Evolutionary conservation across 2,113 vertebrate genomes (phyloP).

Genomic region (Herpetotheres cachinnans): DNA sequence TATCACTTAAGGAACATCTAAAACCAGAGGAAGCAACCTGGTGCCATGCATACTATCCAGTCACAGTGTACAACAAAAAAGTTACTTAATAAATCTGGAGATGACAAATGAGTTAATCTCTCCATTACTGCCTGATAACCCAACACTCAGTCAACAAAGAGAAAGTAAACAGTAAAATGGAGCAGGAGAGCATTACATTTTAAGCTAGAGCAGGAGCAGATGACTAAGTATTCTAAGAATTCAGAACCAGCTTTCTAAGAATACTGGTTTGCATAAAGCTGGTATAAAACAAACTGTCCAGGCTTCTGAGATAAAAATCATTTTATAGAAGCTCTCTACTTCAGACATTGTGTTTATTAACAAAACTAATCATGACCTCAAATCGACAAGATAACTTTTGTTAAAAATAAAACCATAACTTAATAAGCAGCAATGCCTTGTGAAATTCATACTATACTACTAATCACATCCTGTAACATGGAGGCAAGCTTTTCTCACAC

Average conservation of each 20-base stretch:
- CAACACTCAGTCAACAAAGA: background rate
- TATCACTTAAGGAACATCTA: background rate
- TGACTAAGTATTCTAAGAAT: background rate
- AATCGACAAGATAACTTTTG: background rate
- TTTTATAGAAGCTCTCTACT: background rate
- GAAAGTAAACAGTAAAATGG: background rate
- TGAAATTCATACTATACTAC: background rate
- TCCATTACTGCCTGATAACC: background rate
- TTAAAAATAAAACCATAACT: background rate
- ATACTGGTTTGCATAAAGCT: background rate
- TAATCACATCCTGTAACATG: background rate
- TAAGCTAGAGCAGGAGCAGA: background rate
- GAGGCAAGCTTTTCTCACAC: background rate
- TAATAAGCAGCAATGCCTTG: background rate
- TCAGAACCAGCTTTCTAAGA: slow-evolving; percentile 22
- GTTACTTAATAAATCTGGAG: background rate
- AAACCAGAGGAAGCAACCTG: background rate
- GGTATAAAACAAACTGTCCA: background rate
- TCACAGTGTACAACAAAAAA: background rate
- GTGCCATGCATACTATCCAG: accelerated
- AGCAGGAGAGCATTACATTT: background rate
- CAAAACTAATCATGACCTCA: background rate
- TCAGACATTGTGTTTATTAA: slow-evolving; percentile 25
- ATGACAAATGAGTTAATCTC: background rate
- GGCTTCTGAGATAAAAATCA: background rate